Conservation (phyloP, 2,113 vertebrate genomes). For the Macquaria australasica region DNA sequence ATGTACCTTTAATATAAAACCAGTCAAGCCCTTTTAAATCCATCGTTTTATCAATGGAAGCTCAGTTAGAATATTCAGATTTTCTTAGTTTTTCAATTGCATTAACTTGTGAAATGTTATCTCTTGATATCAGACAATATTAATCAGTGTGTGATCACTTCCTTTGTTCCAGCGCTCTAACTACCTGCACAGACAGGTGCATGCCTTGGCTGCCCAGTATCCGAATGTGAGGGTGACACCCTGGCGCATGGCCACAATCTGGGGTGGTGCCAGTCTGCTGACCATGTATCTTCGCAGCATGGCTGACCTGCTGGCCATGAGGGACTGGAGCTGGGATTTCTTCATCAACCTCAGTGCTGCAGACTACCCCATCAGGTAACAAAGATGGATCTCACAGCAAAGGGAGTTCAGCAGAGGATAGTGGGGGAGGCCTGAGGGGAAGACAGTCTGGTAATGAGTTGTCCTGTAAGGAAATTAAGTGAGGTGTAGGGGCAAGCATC, state of each 20-base stretch:
- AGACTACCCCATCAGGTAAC: conserved; percentile 97
- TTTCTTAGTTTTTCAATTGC: neutral
- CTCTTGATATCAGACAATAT: neutral
- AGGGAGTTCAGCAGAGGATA: neutral
- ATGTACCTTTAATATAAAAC: neutral
- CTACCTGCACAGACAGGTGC: conserved; percentile 94
- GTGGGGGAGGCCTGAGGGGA: neutral
- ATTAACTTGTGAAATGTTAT: neutral
- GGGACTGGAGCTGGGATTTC: conserved; percentile 98
- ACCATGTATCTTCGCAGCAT: conserved; percentile 96
- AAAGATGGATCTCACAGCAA: neutral
- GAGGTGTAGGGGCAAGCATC: neutral
- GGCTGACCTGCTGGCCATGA: conserved; percentile 95
- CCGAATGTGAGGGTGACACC: conserved; percentile 93
- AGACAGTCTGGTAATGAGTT: neutral
- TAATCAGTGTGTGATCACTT: neutral
- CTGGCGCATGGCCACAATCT: conserved; percentile 99
- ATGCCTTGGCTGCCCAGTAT: conserved; percentile 89
- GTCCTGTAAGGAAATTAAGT: conserved; percentile 23
- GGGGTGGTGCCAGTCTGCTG: conserved; percentile 97
- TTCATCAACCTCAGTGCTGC: conserved; percentile 99
- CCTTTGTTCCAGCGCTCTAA: conserved; percentile 89
- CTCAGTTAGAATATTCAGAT: neutral
- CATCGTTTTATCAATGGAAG: neutral
- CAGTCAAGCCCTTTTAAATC: neutral